These are phyloP conservation scores for Sebastes melanostomus DNA, from an alignment of 2,797 vertebrate genomes.

Conservation along the genomic window DNA sequence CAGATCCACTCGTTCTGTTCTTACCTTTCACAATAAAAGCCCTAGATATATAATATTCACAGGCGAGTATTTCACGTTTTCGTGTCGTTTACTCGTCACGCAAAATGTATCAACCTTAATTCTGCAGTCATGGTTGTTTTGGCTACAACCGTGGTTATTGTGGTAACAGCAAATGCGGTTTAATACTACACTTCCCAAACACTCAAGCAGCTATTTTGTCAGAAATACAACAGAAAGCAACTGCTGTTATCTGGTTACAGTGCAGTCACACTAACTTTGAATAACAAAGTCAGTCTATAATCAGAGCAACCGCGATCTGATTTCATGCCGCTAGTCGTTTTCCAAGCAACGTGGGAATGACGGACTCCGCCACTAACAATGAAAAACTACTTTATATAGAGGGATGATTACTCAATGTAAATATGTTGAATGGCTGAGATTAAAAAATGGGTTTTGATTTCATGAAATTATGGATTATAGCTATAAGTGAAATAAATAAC, in stretches of 20 bases:
- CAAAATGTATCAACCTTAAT: background rate
- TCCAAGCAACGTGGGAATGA: background rate
- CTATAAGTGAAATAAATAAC: background rate
- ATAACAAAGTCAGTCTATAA: background rate
- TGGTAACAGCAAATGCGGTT: background rate
- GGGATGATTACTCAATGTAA: background rate
- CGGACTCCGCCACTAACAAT: background rate
- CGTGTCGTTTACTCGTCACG: background rate
- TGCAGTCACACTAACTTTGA: background rate
- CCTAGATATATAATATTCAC: background rate
- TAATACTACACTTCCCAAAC: background rate
- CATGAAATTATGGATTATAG: background rate
- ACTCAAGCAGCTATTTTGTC: background rate
- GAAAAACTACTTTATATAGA: background rate
- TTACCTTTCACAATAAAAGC: background rate
- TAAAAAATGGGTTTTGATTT: background rate
- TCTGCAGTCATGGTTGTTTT: background rate
- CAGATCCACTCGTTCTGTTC: accelerated
- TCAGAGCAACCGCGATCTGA: background rate
- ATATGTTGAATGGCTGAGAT: background rate
- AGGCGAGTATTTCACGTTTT: background rate
- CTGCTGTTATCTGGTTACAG: background rate
- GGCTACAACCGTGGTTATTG: background rate
- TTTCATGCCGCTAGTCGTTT: background rate
- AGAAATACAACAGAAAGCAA: background rate